Conservation (phyloP, 2,113 vertebrate species). For the zebrafish (Danio rerio) region DNA sequence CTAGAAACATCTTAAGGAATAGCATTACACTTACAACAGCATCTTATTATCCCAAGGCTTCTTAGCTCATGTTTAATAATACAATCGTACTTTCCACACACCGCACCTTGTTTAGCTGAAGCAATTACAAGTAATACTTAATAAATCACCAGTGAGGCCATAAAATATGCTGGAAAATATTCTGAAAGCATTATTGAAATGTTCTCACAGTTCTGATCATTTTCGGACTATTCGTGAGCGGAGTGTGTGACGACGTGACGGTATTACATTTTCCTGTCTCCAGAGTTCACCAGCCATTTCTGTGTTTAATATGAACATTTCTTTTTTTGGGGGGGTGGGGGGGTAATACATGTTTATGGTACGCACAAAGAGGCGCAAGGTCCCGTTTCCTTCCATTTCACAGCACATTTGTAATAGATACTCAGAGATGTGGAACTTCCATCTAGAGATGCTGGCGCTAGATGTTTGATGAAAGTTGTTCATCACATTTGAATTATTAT, state of each 20-base stretch:
- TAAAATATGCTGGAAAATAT: conserved; percentile 18
- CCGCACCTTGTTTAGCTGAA: conserved; percentile 27
- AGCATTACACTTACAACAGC: background rate
- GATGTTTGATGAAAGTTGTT: conserved; percentile 92
- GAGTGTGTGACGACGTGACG: conserved; percentile 46
- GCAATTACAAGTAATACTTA: conserved; percentile 15
- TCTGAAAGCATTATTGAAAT: conserved; percentile 38
- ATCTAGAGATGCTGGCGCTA: conserved; percentile 66
- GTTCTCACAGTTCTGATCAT: conserved; percentile 45
- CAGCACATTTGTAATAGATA: conserved; percentile 66
- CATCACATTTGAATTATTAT: conserved; percentile 96
- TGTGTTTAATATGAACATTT: conserved; percentile 63
- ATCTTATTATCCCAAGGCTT: conserved; percentile 18
- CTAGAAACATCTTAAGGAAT: conserved; percentile 19
- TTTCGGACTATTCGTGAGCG: conserved; percentile 36
- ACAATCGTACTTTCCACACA: conserved; percentile 9
- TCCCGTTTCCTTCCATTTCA: conserved; percentile 65
- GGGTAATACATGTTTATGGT: conserved; percentile 61
- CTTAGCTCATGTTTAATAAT: conserved; percentile 14
- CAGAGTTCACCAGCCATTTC: conserved; percentile 54
- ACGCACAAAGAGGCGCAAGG: conserved; percentile 29
- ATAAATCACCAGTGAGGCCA: conserved; percentile 8
- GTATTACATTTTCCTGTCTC: conserved; percentile 56
- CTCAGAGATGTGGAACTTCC: conserved; percentile 57
- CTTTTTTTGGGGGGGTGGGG: background rate